A percentile compares a stretch with the other conserved stretches of the same genome.
phyloP scores from a whole-genome alignment of 1,140 invertebrate genomes.

The Gryon sp. region DNA sequence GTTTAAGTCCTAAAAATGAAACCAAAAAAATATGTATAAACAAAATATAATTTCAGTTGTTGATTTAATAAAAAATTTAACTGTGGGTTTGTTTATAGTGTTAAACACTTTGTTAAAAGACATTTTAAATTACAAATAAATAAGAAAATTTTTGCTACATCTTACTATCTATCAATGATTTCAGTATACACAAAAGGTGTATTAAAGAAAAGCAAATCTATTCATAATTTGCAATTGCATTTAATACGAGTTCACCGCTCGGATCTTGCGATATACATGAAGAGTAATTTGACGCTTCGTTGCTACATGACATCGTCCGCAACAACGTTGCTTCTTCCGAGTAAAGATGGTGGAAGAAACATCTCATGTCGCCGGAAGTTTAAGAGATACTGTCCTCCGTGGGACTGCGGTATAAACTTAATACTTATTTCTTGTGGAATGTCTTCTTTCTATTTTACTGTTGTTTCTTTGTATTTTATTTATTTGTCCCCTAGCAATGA shows the following conservation, averaged over 20 bases:
- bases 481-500: conserved; percentile 32
- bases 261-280: conserved; percentile 4
- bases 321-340: conserved; percentile 10
- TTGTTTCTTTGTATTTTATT: conserved; percentile 6
- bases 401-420: conserved; percentile 29
- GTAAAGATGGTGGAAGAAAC: conserved; percentile 17
- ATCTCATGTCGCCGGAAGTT: conserved; percentile 47
- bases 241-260: conserved; percentile 18
- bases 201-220: conserved; percentile 4
- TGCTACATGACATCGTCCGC: conserved; percentile 17
- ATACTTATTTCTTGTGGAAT: conserved; percentile 45
- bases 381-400: conserved; percentile 41
- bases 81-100: too few relatives aligned
- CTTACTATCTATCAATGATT: too few relatives aligned
- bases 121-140: too few relatives aligned
- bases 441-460: background rate
- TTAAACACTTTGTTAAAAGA: too few relatives aligned
- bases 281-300: conserved; percentile 49
- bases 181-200: too few relatives aligned
- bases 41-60: too few relatives aligned
- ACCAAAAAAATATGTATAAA: too few relatives aligned
- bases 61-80: too few relatives aligned
- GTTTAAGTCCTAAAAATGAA: too few relatives aligned
- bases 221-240: conserved; percentile 8
- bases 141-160: too few relatives aligned